Percentiles rank a stretch among this genome's conserved stretches.
Conservation (phyloP, 2,888 invertebrate species). For the Chorisops tibialis region DNA sequence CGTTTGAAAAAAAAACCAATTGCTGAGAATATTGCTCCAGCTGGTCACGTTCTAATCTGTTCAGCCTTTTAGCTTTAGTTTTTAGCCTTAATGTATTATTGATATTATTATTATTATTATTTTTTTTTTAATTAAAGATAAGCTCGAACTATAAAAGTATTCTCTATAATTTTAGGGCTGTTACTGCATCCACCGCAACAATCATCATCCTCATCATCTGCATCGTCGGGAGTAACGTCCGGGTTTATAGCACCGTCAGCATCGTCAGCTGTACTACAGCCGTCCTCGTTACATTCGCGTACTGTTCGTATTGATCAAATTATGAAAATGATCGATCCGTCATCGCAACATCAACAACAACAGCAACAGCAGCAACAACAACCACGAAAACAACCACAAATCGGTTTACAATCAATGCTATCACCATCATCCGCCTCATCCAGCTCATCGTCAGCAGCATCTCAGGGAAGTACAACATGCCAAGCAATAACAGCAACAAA, state of each 20-base stretch:
- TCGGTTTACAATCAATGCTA: constrained; percentile 40
- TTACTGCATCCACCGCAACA: constrained; percentile 42
- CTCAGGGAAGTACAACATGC: constrained; percentile 21
- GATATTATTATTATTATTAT: too few species aligned
- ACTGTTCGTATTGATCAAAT: constrained; percentile 39
- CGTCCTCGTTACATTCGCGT: constrained; percentile 34
- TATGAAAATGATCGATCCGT: constrained; percentile 38
- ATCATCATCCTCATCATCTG: constrained; percentile 38
- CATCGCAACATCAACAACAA: constrained; percentile 35
- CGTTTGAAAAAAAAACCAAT: too few species aligned
- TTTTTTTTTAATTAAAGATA: too few species aligned
- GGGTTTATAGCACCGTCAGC: constrained; percentile 39
- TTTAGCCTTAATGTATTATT: too few species aligned
- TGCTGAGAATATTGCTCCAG: too few species aligned
- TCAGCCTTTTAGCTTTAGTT: too few species aligned
- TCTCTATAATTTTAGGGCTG: constrained; percentile 39
- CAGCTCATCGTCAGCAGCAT: constrained; percentile 25
- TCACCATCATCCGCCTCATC: constrained; percentile 36
- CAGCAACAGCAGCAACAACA: constrained; percentile 23
- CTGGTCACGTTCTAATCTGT: too few species aligned
- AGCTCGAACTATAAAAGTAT: too few species aligned
- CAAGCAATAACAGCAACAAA: constrained; percentile 38
- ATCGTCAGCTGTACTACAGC: constrained; percentile 33
- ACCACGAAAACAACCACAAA: constrained; percentile 40
- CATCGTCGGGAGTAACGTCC: constrained; percentile 30